Evolutionary conservation across 2,113 vertebrate genomes (phyloP).

Genomic region (Calonectris borealis): DNA sequence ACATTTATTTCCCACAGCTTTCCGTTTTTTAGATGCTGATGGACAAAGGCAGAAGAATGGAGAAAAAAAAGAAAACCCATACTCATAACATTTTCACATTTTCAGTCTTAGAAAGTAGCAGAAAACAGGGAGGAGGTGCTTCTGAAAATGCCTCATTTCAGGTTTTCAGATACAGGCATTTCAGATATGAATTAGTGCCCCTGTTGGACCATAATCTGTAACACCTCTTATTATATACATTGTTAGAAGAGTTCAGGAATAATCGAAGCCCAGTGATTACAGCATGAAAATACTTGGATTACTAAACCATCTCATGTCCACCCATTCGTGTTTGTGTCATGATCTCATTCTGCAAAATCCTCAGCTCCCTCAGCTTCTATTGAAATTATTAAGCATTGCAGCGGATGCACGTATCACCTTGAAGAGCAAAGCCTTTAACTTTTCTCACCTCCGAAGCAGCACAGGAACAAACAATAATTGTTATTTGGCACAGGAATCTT

Average conservation of each 20-base stretch:
- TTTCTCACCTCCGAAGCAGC: not conserved
- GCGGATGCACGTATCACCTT: not conserved
- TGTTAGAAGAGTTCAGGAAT: not conserved
- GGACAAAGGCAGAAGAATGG: not conserved
- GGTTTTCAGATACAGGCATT: not conserved
- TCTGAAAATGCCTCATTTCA: not conserved
- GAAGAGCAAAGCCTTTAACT: not conserved
- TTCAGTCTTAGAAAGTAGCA: not conserved
- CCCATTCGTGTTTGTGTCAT: not conserved
- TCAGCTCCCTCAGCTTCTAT: not conserved
- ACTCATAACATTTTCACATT: not conserved
- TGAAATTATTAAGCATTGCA: not conserved
- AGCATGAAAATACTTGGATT: not conserved
- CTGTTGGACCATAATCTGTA: not conserved
- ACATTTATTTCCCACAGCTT: not conserved
- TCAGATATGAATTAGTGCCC: not conserved
- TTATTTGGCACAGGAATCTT: not conserved
- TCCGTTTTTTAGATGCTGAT: not conserved
- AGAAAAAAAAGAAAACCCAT: not conserved
- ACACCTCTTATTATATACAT: not conserved
- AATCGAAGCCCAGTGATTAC: not conserved
- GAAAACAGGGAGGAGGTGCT: not conserved
- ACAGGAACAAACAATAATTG: not conserved
- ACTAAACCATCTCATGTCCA: not conserved
- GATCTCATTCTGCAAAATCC: constrained; percentile 3